Evolutionary conservation across 37 sponge, comb jelly and placozoan species (phyloP).

Genomic region (Haliclona indistincta): DNA sequence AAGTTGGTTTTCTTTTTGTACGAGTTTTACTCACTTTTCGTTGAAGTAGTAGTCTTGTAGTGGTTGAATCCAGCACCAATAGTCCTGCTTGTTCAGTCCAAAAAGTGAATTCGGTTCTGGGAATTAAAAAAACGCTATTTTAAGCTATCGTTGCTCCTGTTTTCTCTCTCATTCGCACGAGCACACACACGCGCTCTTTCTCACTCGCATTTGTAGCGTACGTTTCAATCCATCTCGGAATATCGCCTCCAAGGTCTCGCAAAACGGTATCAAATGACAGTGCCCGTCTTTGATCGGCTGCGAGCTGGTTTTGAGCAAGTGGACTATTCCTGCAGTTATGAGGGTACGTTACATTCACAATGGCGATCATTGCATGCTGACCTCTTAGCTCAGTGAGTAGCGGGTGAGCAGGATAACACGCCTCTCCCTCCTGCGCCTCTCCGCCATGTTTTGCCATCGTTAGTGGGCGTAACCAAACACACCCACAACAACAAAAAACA

Average conservation of each 20-base stretch:
- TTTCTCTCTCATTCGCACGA: neutral
- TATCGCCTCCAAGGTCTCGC: slow-evolving; percentile 66
- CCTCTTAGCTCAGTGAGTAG: neutral
- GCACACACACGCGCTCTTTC: neutral
- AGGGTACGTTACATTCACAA: neutral
- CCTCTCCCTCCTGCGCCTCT: no score
- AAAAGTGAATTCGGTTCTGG: slow-evolving; percentile 75
- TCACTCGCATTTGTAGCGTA: slow-evolving; percentile 10
- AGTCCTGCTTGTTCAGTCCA: slow-evolving; percentile 71
- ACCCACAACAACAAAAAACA: no score
- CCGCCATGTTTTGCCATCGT: neutral
- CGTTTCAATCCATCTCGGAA: slow-evolving; percentile 75
- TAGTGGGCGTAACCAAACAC: neutral
- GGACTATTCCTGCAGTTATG: slow-evolving; percentile 28
- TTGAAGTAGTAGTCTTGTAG: slow-evolving; percentile 71
- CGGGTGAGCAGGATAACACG: neutral
- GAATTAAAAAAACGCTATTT: neutral
- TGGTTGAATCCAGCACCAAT: slow-evolving; percentile 82
- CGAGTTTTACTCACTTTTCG: slow-evolving; percentile 1
- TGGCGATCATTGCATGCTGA: no score
- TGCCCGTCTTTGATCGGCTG: slow-evolving; percentile 53
- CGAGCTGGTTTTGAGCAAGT: slow-evolving; percentile 11
- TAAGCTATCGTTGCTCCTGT: neutral
- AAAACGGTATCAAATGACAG: slow-evolving; percentile 63
- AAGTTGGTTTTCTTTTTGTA: slow-evolving; percentile 28